Evolutionary conservation across 1,140 invertebrate species (phyloP), one percentile per base, ranked within the genome.

Genomic region (Bursaphelenchus mucronatus): DNA sequence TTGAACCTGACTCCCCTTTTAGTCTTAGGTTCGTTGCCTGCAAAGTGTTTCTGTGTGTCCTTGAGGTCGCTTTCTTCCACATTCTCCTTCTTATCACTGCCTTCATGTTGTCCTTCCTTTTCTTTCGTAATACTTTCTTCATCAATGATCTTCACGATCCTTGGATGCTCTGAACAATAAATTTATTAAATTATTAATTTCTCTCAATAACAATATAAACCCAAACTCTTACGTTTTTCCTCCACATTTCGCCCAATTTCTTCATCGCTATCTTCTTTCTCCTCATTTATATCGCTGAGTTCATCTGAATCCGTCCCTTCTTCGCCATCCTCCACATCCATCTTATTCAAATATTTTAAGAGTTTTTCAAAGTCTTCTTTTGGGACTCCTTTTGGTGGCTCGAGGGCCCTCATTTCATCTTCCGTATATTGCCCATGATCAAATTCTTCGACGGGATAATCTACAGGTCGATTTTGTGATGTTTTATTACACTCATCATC

Each of bases 311-410:
- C 57, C 13, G 40, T 43, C 41, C 3, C 57, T n/a, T 59, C 57
- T 13, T 59, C 57, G 13, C 17, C 41, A 9, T 59, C 70, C 10
- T 66, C 56, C 4, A 15, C 39, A 54, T 50, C 56, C 15, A 47
- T 10, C 51, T 57, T 13, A 11, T 70, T 61, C n/a, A 63, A 19
- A 15, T 65, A 39, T 10, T 46, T 61, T 49, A 52, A 41, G 21
- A 69, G 61, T 13, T 51, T 15, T 10, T 19, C 45, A 44, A 64
- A 69, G 45, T 69, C 67, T 61, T 59, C 13, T 61, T n/a, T 54
- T n/a, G 44, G 44, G 30, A 59, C 21, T 59, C 40, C 57, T 59
- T 55, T 55, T n/a, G 44, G 57, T 61, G 44, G 19, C 40, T 57
- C 30, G 15, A 15, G 21, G 4, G 15, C 30, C 7, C 30, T 55